Evolutionary conservation across 1,140 invertebrate genomes (phyloP).

Genomic region (Metaphire vulgaris): DNA sequence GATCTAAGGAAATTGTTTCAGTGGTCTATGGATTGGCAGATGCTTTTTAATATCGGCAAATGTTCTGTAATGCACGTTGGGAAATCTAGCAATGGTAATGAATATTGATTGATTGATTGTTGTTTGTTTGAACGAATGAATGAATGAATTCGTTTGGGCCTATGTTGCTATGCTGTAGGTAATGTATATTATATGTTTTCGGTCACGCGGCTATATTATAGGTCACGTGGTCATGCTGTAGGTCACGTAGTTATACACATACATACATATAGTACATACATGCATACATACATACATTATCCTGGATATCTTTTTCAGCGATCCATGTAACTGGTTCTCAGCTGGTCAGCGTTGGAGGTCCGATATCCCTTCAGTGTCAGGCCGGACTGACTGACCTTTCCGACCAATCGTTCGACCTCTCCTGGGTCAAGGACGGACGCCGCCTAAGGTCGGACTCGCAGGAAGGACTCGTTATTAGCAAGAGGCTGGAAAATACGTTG

Average conservation of each 20-base stretch:
- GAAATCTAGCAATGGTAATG: too few relatives aligned
- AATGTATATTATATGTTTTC: neutral
- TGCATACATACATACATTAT: neutral
- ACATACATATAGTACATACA: neutral
- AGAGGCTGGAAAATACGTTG: constrained; percentile 31
- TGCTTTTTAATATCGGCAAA: too few relatives aligned
- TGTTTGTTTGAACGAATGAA: too few relatives aligned
- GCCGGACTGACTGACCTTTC: constrained; percentile 33
- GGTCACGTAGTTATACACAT: neutral
- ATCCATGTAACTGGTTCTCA: constrained; percentile 38
- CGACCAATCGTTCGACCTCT: constrained; percentile 39
- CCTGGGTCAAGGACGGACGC: constrained; percentile 42
- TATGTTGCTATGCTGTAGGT: too few relatives aligned
- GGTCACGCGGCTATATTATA: too few relatives aligned
- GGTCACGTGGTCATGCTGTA: too few relatives aligned
- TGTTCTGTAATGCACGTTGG: too few relatives aligned
- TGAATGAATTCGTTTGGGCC: too few relatives aligned
- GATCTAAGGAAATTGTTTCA: too few relatives aligned
- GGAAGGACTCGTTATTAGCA: constrained; percentile 35
- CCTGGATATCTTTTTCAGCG: constrained; percentile 28
- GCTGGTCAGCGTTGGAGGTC: constrained; percentile 37
- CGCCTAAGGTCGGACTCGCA: constrained; percentile 34
- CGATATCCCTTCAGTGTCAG: constrained; percentile 38
- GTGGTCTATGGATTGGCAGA: too few relatives aligned
- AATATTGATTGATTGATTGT: too few relatives aligned